Evolutionary conservation across 2,888 invertebrate genomes (phyloP).

Genomic region (Rhyacophila evoluta): DNA sequence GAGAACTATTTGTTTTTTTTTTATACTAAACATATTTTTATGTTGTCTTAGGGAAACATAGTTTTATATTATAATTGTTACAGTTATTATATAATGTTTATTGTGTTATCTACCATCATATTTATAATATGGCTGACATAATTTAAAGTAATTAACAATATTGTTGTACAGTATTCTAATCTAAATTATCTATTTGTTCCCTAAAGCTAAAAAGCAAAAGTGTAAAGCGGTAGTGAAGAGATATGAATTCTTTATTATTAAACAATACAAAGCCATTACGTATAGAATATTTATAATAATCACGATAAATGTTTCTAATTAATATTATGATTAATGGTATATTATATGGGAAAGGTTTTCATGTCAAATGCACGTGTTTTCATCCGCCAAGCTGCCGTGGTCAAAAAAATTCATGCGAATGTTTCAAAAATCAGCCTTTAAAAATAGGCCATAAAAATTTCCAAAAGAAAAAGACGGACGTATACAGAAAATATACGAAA

Average conservation of each 20-base stretch:
- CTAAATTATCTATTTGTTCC: no score
- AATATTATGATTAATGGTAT: background rate
- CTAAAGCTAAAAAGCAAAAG: background rate
- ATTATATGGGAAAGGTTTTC: conserved; percentile 7
- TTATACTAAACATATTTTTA: no score
- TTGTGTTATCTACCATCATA: no score
- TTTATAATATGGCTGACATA: no score
- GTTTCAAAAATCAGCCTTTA: background rate
- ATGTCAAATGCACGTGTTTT: conserved; percentile 24
- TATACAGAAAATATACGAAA: background rate
- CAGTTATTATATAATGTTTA: no score
- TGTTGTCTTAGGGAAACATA: no score
- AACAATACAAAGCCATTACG: background rate
- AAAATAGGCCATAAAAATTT: background rate
- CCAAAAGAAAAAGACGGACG: background rate
- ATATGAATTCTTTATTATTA: background rate
- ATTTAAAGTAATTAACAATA: no score
- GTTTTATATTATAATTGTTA: no score
- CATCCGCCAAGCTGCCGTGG: conserved; percentile 24
- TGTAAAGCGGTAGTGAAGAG: background rate
- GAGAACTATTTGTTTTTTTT: no score
- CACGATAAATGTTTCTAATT: background rate
- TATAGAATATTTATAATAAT: background rate
- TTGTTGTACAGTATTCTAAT: no score
- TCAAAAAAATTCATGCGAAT: conserved; percentile 1